Percentiles rank a stretch among this genome's conserved stretches.
These are phyloP conservation scores for Homarus gammarus DNA, from an alignment of 2,888 invertebrate genomes.

Conservation along the genomic window DNA sequence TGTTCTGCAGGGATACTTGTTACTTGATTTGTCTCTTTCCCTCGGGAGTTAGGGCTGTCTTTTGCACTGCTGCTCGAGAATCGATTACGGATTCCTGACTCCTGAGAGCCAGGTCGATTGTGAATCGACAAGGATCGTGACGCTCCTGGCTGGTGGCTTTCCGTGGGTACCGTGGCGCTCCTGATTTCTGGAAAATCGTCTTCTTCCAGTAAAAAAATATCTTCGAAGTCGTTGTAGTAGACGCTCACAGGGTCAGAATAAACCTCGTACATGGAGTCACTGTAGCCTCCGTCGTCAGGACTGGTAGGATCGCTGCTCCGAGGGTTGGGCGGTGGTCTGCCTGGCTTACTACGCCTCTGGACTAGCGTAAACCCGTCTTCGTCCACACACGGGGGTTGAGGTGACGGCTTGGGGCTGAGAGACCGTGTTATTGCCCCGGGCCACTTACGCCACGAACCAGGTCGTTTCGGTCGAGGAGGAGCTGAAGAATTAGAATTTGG, in stretches of 20 bases:
- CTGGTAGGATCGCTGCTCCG: neutral
- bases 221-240: neutral
- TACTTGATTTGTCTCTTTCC: neutral
- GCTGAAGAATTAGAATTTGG: slow-evolving; percentile 35
- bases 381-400: neutral
- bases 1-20: neutral
- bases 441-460: slow-evolving; percentile 50
- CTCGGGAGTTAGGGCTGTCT: neutral
- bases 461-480: slow-evolving; percentile 56
- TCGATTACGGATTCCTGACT: slow-evolving; percentile 40
- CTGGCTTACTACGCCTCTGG: slow-evolving; percentile 19
- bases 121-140: slow-evolving; percentile 24
- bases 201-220: neutral
- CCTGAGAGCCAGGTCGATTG: slow-evolving; percentile 43
- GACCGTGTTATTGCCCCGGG: slow-evolving; percentile 34
- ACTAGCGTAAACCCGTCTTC: slow-evolving; percentile 46
- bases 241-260: neutral
- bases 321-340: neutral
- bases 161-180: neutral
- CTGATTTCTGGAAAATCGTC: slow-evolving; percentile 32
- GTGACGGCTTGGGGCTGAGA: slow-evolving; percentile 22
- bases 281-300: neutral
- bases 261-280: neutral
- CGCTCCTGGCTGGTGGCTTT: slow-evolving; percentile 21
- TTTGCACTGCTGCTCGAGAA: neutral